A percentile compares a stretch with the other conserved stretches of the same genome.
Evolutionary conservation across 2,797 vertebrate species (phyloP).

Genomic region (Heliangelus exortis): DNA sequence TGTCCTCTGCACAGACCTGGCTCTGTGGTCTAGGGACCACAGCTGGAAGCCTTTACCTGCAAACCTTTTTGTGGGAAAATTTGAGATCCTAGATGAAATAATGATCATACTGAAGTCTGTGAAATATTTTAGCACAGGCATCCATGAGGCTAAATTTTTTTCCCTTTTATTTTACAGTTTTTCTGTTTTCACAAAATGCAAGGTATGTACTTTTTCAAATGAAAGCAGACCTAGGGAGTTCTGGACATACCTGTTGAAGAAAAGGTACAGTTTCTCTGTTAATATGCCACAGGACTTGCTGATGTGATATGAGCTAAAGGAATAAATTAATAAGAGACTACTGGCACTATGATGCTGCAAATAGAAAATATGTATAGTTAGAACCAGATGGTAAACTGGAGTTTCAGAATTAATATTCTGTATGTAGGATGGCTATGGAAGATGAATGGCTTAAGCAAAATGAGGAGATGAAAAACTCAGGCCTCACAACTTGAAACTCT

Average conservation of each 20-base stretch:
- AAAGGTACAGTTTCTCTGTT: not conserved
- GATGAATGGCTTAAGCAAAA: not conserved
- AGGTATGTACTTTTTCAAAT: not conserved
- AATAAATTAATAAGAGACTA: constrained; percentile 32
- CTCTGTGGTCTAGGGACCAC: not conserved
- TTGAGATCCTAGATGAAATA: not conserved
- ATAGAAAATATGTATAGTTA: not conserved
- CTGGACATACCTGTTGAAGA: not conserved
- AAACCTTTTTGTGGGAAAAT: not conserved
- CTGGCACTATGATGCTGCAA: not conserved
- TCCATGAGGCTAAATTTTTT: not conserved
- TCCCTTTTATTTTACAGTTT: not conserved
- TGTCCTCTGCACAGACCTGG: not conserved
- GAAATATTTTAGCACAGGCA: not conserved
- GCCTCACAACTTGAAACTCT: not conserved
- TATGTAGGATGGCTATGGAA: not conserved
- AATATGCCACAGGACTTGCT: not conserved
- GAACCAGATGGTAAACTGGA: constrained; percentile 9
- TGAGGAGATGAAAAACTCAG: not conserved
- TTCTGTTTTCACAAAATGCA: not conserved
- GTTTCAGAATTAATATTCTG: constrained; percentile 9
- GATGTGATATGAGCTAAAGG: constrained; percentile 15
- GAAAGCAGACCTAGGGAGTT: not conserved
- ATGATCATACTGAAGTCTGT: not conserved
- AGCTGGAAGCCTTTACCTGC: not conserved